Evolutionary conservation across 2,113 vertebrate species (phyloP).

Genomic region (Harpagus bidentatus): DNA sequence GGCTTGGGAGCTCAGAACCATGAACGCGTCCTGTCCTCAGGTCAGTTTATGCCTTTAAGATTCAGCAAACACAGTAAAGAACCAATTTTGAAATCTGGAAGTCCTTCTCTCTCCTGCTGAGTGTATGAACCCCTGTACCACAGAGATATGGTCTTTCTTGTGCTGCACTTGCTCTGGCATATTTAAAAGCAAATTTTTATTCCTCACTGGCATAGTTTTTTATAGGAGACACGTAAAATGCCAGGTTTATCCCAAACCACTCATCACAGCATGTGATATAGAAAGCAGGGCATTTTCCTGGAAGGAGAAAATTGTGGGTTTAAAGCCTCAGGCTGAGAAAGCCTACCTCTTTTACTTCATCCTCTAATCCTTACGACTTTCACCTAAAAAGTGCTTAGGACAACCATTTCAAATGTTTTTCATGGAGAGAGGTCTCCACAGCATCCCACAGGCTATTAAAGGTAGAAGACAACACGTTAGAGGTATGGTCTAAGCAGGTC

Average conservation of each 20-base stretch:
- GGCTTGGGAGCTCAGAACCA: not conserved
- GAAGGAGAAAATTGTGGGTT: not conserved
- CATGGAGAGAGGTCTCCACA: not conserved
- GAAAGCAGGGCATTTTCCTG: not conserved
- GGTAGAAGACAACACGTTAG: not conserved
- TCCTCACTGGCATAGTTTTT: not conserved
- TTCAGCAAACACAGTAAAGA: not conserved
- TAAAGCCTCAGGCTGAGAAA: not conserved
- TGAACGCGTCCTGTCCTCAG: not conserved
- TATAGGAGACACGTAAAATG: not conserved
- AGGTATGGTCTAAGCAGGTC: not conserved
- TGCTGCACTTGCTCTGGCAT: not conserved
- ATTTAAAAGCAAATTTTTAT: not conserved
- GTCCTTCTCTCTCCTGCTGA: not conserved
- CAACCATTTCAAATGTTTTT: not conserved
- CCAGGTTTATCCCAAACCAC: not conserved
- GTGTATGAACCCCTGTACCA: not conserved
- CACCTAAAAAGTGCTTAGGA: not conserved
- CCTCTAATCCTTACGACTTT: not conserved
- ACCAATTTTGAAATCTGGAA: not conserved
- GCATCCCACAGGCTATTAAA: not conserved
- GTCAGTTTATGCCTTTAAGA: not conserved
- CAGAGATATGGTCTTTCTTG: not conserved
- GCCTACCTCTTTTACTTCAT: not conserved
- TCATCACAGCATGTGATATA: not conserved